These are phyloP conservation scores for Dendroctonus ponderosae DNA, from an alignment of 1,140 invertebrate species.

Conservation along the genomic window DNA sequence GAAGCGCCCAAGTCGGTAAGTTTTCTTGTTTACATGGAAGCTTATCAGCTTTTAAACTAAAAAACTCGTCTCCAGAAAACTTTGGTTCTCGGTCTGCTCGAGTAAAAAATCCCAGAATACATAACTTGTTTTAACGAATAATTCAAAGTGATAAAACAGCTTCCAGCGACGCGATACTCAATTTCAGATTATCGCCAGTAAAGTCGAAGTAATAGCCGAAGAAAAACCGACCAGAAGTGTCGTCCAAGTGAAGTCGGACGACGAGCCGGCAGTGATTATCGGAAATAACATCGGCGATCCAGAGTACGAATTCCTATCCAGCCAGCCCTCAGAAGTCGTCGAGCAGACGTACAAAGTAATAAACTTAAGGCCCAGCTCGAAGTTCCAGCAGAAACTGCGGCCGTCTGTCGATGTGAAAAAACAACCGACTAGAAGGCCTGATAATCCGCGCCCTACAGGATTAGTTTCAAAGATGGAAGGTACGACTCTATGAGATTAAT, in stretches of 20 bases:
- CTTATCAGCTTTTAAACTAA: not conserved
- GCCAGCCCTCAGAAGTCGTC: slow-evolving; percentile 72
- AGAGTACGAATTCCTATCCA: slow-evolving; percentile 79
- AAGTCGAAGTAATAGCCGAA: slow-evolving; percentile 54
- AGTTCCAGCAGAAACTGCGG: slow-evolving; percentile 55
- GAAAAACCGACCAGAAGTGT: slow-evolving; percentile 45
- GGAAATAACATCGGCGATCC: slow-evolving; percentile 74
- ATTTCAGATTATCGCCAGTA: slow-evolving; percentile 49
- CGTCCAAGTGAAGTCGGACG: slow-evolving; percentile 54
- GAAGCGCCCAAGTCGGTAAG: slow-evolving; percentile 43
- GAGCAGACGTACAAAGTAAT: slow-evolving; percentile 54
- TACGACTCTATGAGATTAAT: slow-evolving; percentile 49
- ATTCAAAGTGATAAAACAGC: too few relatives aligned
- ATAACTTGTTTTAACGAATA: too few relatives aligned
- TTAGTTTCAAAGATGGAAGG: slow-evolving; percentile 78
- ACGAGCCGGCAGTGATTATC: slow-evolving; percentile 49
- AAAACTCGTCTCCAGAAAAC: not conserved
- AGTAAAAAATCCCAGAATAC: too few relatives aligned
- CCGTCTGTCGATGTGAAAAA: slow-evolving; percentile 53
- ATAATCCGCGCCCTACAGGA: slow-evolving; percentile 67
- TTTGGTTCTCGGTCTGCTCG: too few relatives aligned
- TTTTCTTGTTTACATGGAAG: not conserved
- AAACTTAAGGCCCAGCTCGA: slow-evolving; percentile 52
- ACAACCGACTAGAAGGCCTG: slow-evolving; percentile 52
- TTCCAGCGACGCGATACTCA: too few relatives aligned